These are phyloP conservation scores for Standfussiana lucernea DNA, from an alignment of 2,888 invertebrate species.

Conservation along the genomic window DNA sequence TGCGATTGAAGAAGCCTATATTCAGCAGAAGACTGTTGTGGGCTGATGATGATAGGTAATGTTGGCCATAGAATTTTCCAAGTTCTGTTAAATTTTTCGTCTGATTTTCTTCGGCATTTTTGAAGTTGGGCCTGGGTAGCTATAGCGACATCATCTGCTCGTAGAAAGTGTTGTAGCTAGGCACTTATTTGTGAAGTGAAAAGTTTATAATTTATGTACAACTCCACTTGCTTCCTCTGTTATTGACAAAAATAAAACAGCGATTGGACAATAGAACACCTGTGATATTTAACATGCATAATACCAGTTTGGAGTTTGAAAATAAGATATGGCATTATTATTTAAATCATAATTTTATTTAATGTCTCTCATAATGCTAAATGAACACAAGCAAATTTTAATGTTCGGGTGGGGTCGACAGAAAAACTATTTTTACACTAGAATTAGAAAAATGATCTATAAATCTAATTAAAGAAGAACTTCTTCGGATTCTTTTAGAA, in stretches of 20 bases:
- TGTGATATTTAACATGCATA: background rate
- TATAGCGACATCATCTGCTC: no score
- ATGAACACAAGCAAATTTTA: background rate
- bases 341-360: background rate
- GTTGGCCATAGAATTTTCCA: background rate
- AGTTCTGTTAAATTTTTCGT: background rate
- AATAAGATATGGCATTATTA: conserved; percentile 17
- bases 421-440: background rate
- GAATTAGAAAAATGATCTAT: background rate
- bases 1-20: no score
- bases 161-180: background rate
- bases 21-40: no score
- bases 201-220: background rate
- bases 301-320: conserved; percentile 16
- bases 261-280: background rate
- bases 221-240: no score
- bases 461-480: background rate
- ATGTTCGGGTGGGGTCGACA: background rate
- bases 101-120: background rate
- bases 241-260: background rate
- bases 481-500: background rate
- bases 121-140: background rate
- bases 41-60: background rate
- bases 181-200: background rate
- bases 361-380: background rate